Evolutionary conservation across 1,140 invertebrate genomes (phyloP), one percentile per base, ranked within the genome.

Genomic region (Notospermus geniculatus): DNA sequence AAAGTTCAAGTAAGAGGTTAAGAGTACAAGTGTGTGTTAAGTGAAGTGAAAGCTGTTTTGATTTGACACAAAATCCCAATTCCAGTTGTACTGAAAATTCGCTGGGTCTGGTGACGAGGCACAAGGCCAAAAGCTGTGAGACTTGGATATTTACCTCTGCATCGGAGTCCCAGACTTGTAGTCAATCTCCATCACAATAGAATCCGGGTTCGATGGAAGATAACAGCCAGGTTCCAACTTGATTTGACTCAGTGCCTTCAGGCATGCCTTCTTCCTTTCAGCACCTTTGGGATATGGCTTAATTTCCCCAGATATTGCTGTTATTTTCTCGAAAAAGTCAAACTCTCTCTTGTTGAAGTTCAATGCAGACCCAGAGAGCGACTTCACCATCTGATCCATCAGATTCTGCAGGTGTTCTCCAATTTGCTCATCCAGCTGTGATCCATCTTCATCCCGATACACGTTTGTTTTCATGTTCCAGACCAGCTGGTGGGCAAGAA

Each of bases 391-490:
- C 67, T 86, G 87, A 60, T 88, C 88, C 17, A 90, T 88, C 1
- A 98, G 80, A 25, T 84, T 79, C 65, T 97, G 93, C 53, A 97
- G 74, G 1, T 87, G 85, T 66, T 96, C 92, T 75, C 80, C 79
- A 56, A 83, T 82, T 52, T 77, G 68, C 46, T 71, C 79, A 84
- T 98, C 97, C 80, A 90, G 93, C 36, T 90, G 83, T 69, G 90
- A 89, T 77, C 93, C 93, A 63, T 99, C 97, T 82, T 99, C 97
- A 77, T 99, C 97, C 43, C 89, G 87, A 74, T 89, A 99, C 87
- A 97, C 93, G 80, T 99, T 99, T 0, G 95, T 97, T 71, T 97
- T 89, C 94, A 99, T 99, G 78, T 99, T 99, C 97, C 97, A 99
- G 62, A 99, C 94, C 5, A 99, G 80, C 78, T 99, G 97, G 83